These are phyloP conservation scores for Arizona elegans DNA, from an alignment of 2,113 vertebrate genomes.

Conservation along the genomic window DNA sequence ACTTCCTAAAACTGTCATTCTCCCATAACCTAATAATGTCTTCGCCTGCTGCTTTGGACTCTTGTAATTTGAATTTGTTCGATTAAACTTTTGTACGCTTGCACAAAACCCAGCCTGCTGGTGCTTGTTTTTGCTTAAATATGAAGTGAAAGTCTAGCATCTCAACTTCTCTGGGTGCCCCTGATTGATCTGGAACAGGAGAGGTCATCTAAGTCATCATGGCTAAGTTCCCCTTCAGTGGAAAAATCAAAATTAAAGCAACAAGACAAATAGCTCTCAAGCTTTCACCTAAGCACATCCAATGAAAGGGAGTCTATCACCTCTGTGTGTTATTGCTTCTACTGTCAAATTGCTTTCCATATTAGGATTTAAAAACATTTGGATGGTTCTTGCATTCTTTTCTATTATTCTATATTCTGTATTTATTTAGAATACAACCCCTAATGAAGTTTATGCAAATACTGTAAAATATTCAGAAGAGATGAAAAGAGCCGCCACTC, in stretches of 20 bases:
- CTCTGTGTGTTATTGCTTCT: background rate
- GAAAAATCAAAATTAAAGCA: background rate
- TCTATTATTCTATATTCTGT: background rate
- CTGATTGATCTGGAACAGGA: background rate
- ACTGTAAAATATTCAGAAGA: background rate
- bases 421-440: background rate
- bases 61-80: background rate
- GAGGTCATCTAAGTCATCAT: background rate
- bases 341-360: background rate
- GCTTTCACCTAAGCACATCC: background rate
- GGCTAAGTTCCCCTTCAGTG: background rate
- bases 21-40: background rate
- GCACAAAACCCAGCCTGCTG: background rate
- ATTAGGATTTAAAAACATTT: background rate
- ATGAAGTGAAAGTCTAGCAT: background rate
- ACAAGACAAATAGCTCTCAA: background rate
- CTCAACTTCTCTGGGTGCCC: background rate
- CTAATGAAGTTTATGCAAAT: background rate
- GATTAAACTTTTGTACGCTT: background rate
- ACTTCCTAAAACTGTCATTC: background rate
- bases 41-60: background rate
- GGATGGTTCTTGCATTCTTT: background rate
- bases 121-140: background rate
- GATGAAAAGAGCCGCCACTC: background rate
- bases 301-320: background rate